Evolutionary conservation across 2,113 vertebrate species (phyloP).

Genomic region (Mobula birostris): DNA sequence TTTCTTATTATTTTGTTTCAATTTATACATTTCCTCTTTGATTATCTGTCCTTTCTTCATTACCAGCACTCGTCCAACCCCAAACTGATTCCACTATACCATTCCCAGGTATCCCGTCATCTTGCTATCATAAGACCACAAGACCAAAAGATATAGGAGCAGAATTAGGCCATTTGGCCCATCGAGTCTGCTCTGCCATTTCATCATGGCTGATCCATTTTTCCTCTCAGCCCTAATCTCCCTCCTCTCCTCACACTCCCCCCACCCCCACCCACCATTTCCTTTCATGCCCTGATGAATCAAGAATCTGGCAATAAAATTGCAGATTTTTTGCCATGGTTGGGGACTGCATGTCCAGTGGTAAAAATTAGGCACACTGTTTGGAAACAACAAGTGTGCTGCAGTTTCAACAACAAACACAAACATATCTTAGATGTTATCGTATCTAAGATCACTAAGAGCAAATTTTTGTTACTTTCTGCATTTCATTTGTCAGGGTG

Average conservation of each 20-base stretch:
- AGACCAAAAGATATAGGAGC: too few species aligned
- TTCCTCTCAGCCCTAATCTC: too few species aligned
- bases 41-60: too few species aligned
- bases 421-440: background rate
- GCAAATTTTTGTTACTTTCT: background rate
- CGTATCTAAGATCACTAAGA: background rate
- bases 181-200: too few species aligned
- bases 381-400: background rate
- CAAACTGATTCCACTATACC: background rate
- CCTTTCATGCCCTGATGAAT: too few species aligned
- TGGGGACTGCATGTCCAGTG: background rate
- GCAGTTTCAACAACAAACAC: background rate
- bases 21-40: too few species aligned
- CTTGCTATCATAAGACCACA: too few species aligned
- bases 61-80: background rate
- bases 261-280: too few species aligned
- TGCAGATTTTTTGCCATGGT: background rate
- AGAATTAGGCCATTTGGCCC: too few species aligned
- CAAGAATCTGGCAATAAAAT: background rate
- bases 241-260: too few species aligned
- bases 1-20: background rate
- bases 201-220: too few species aligned
- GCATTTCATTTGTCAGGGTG: too few species aligned
- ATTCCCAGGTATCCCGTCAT: background rate
- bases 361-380: background rate